A percentile compares a stretch with the other conserved stretches of the same genome.
Evolutionary conservation across 2,113 vertebrate genomes (phyloP).

Genomic region (Tupaia chinensis): DNA sequence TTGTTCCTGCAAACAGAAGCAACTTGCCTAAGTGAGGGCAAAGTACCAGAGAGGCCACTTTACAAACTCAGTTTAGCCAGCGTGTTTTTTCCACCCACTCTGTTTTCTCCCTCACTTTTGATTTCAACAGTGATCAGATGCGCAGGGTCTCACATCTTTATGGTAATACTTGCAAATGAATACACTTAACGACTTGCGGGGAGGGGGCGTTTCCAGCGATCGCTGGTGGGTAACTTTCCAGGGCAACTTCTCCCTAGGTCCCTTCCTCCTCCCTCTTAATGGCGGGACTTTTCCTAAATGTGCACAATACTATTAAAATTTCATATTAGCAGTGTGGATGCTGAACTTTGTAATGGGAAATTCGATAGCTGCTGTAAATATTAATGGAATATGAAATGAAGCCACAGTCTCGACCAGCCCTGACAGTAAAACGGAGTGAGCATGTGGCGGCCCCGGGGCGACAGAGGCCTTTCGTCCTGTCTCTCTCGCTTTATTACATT

Average conservation of each 20-base stretch:
- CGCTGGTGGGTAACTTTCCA: constrained; percentile 62
- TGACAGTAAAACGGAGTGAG: constrained; percentile 88
- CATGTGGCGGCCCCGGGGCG: constrained; percentile 89
- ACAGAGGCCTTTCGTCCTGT: constrained; percentile 87
- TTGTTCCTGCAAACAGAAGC: no score
- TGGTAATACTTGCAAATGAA: constrained; percentile 61
- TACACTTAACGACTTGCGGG: background rate
- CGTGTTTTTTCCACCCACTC: background rate
- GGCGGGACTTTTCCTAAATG: constrained; percentile 85
- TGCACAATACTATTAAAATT: constrained; percentile 88
- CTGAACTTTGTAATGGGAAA: constrained; percentile 89
- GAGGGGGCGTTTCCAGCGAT: background rate
- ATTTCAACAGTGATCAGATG: constrained; percentile 9
- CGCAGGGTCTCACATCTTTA: background rate
- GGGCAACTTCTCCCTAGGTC: constrained; percentile 41
- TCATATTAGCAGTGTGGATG: constrained; percentile 86
- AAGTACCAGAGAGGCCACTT: background rate
- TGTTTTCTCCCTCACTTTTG: background rate
- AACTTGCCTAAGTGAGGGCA: accelerated
- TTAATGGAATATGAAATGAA: constrained; percentile 92
- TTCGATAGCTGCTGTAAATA: constrained; percentile 91
- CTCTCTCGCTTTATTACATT: constrained; percentile 89
- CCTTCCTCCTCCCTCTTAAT: constrained; percentile 53
- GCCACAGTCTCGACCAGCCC: constrained; percentile 85
- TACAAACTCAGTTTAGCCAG: background rate